phyloP scores from a whole-genome alignment of 1,140 invertebrate genomes.

The Pomacea maculata region DNA sequence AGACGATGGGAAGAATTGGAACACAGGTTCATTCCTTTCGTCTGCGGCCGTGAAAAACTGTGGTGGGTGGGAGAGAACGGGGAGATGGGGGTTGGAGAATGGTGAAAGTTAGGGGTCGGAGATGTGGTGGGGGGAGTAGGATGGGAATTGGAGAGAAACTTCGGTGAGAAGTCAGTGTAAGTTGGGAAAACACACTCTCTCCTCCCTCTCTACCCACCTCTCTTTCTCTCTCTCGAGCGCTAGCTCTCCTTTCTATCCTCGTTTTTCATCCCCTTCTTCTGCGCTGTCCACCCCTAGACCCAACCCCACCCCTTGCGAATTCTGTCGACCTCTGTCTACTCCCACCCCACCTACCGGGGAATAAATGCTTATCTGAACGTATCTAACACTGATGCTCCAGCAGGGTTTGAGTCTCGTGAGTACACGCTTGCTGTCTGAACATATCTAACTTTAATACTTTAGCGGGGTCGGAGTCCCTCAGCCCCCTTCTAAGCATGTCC shows the following conservation, averaged over 20 bases:
- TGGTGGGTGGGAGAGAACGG: neutral
- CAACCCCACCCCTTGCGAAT: too few relatives aligned
- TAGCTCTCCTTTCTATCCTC: conserved; percentile 8
- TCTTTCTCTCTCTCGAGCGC: conserved; percentile 7
- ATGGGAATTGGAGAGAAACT: neutral
- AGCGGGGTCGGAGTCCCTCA: too few relatives aligned
- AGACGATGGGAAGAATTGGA: neutral
- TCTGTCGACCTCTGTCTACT: too few relatives aligned
- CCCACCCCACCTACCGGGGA: too few relatives aligned
- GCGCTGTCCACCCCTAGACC: too few relatives aligned
- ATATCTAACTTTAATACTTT: too few relatives aligned
- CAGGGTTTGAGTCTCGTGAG: too few relatives aligned
- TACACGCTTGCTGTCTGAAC: too few relatives aligned
- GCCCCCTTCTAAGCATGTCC: too few relatives aligned
- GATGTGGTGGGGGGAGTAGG: neutral
- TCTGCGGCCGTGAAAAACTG: neutral
- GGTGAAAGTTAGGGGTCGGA: neutral
- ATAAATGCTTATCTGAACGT: too few relatives aligned
- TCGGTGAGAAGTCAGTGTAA: neutral
- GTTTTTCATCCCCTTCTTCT: neutral
- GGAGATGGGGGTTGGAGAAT: neutral
- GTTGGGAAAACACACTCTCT: neutral
- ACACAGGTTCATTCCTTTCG: neutral
- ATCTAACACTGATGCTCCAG: too few relatives aligned
- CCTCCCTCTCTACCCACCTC: neutral